Evolutionary conservation across 2,113 vertebrate genomes (phyloP).

Genomic region (Muntiacus reevesi): DNA sequence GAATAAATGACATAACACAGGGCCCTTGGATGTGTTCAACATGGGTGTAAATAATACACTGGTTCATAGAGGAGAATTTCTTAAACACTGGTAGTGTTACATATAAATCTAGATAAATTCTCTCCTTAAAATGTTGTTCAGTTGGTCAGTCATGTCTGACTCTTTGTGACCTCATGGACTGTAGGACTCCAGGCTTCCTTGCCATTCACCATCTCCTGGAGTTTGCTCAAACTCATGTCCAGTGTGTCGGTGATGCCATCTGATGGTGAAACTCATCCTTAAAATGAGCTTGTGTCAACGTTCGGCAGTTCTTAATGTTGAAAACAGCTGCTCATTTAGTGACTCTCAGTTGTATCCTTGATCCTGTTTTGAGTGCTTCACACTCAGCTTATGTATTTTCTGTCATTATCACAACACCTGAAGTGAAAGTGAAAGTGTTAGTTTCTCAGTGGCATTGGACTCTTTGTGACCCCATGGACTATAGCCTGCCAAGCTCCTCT

Average conservation of each 20-base stretch:
- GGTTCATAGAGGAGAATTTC: background rate
- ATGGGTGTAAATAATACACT: background rate
- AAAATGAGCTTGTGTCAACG: background rate
- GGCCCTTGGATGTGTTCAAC: background rate
- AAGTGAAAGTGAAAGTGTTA: background rate
- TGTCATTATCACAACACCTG: fast-evolving
- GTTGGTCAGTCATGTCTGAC: background rate
- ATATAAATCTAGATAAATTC: background rate
- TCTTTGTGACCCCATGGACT: background rate
- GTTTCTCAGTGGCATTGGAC: background rate
- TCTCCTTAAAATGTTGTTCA: background rate
- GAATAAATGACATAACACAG: background rate
- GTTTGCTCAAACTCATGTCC: background rate
- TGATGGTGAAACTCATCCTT: background rate
- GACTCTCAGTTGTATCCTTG: background rate
- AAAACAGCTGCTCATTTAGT: background rate
- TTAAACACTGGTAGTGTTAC: background rate
- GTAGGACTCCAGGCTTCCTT: background rate
- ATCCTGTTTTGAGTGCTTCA: background rate
- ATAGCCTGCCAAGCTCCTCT: background rate
- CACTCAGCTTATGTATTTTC: background rate
- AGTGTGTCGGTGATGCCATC: background rate
- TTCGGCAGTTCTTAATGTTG: background rate
- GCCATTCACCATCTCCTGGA: background rate
- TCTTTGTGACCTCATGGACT: background rate